Conservation (phyloP, 2,888 invertebrate species). For the Cosmia trapezina region DNA sequence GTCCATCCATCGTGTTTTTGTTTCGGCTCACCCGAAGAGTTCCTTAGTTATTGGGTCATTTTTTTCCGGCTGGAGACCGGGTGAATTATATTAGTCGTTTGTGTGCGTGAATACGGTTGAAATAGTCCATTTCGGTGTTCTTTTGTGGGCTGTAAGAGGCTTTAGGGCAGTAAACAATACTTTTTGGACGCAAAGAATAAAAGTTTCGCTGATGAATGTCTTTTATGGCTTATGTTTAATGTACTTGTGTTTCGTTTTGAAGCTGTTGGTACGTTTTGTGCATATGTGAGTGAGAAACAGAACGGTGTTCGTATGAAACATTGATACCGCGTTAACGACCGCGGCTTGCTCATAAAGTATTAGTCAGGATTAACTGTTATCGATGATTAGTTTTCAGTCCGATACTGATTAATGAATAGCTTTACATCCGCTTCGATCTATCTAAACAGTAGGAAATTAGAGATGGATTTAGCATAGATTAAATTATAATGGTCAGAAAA, state of each 20-base stretch:
- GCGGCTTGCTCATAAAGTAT: slow-evolving; percentile 35
- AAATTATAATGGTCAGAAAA: neutral
- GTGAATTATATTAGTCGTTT: slow-evolving; percentile 83
- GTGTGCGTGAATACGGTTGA: slow-evolving; percentile 80
- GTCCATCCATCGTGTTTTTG: slow-evolving; percentile 86
- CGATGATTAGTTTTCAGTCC: slow-evolving; percentile 43
- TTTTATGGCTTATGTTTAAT: slow-evolving; percentile 60
- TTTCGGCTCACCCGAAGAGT: slow-evolving; percentile 76
- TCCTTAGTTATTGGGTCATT: slow-evolving; percentile 84
- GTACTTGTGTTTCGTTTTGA: slow-evolving; percentile 49
- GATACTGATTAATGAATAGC: slow-evolving; percentile 52
- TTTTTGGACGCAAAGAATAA: slow-evolving; percentile 69
- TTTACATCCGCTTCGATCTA: slow-evolving; percentile 29
- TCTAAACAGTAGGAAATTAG: slow-evolving; percentile 33
- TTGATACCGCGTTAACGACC: slow-evolving; percentile 29
- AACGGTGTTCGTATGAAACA: slow-evolving; percentile 10
- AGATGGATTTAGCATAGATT: slow-evolving; percentile 15
- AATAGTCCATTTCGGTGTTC: slow-evolving; percentile 80
- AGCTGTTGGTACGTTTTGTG: slow-evolving; percentile 35
- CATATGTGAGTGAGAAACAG: slow-evolving; percentile 18
- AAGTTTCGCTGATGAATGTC: slow-evolving; percentile 67
- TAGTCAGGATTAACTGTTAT: slow-evolving; percentile 44
- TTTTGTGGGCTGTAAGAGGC: slow-evolving; percentile 75
- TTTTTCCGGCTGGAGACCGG: slow-evolving; percentile 75
- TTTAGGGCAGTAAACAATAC: slow-evolving; percentile 77